phyloP scores from a whole-genome alignment of 2,888 invertebrate species.

The Plagodis dolabraria region DNA sequence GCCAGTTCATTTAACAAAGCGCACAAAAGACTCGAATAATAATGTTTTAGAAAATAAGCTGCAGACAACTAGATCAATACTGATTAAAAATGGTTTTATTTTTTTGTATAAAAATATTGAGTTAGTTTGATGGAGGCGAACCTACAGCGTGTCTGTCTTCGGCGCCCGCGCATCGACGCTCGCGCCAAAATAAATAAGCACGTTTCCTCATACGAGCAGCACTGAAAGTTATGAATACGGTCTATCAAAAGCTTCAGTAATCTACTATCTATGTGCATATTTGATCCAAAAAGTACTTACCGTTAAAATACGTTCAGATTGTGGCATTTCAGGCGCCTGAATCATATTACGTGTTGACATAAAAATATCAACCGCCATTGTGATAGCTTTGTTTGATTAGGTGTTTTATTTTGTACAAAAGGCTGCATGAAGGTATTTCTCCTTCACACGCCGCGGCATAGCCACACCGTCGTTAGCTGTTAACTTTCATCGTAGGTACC shows the following conservation, averaged over 20 bases:
- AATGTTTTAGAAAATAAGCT: conserved; percentile 24
- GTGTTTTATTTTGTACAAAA: conserved; percentile 48
- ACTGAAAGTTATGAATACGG: conserved; percentile 46
- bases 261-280: conserved; percentile 10
- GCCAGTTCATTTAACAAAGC: conserved; percentile 36
- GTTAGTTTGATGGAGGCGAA: conserved; percentile 65
- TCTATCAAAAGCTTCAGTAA: conserved; percentile 31
- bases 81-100: too few species aligned
- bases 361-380: conserved; percentile 31
- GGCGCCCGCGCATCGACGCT: conserved; percentile 67
- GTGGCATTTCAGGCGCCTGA: conserved; percentile 30
- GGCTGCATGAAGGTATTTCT: conserved; percentile 35
- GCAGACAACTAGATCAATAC: conserved; percentile 37
- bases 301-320: conserved; percentile 22
- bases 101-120: conserved; percentile 63
- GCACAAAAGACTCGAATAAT: conserved; percentile 21
- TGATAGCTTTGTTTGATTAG: conserved; percentile 50
- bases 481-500: conserved; percentile 49
- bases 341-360: conserved; percentile 36
- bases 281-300: conserved; percentile 20
- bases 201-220: conserved; percentile 46
- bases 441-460: conserved; percentile 34
- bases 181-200: conserved; percentile 80
- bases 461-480: conserved; percentile 29
- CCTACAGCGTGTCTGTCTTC: conserved; percentile 72